phyloP scores from a whole-genome alignment of 2,888 invertebrate genomes.

The Agrotis exclamationis region DNA sequence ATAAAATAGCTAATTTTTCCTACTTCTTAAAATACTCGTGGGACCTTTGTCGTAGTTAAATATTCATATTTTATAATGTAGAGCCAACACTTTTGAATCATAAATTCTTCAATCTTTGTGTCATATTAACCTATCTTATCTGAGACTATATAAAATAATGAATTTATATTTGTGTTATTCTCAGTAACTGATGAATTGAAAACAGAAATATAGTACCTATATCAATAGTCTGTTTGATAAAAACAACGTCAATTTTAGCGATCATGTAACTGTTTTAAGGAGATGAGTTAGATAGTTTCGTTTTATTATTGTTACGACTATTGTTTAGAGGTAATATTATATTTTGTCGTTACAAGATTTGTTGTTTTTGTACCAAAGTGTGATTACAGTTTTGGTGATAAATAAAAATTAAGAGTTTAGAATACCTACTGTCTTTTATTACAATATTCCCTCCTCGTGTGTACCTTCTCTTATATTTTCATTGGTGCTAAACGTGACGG shows the following conservation, averaged over 20 bases:
- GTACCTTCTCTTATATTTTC: slow-evolving; percentile 4
- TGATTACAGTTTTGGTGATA: slow-evolving; percentile 80
- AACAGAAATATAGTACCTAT: slow-evolving; percentile 27
- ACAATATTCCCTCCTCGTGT: slow-evolving; percentile 1
- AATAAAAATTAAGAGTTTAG: slow-evolving; percentile 79
- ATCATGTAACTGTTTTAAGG: slow-evolving; percentile 64
- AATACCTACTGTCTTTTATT: slow-evolving; percentile 55
- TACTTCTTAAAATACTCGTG: slow-evolving; percentile 84
- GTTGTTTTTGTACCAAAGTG: slow-evolving; percentile 84
- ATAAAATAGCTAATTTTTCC: slow-evolving; percentile 70
- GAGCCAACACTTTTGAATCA: slow-evolving; percentile 65
- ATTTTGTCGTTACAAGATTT: slow-evolving; percentile 76
- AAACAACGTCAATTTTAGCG: slow-evolving; percentile 83
- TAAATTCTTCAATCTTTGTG: slow-evolving; percentile 66
- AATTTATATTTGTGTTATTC: slow-evolving; percentile 50
- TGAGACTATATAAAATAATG: slow-evolving; percentile 53
- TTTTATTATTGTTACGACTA: slow-evolving; percentile 74
- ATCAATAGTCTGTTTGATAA: slow-evolving; percentile 67
- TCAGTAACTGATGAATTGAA: slow-evolving; percentile 37
- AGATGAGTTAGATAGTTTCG: slow-evolving; percentile 58
- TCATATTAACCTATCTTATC: slow-evolving; percentile 63
- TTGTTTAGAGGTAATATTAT: slow-evolving; percentile 74
- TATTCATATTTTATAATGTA: slow-evolving; percentile 76
- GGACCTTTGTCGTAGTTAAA: slow-evolving; percentile 84
- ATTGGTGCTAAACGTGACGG: slow-evolving; percentile 9